These are phyloP conservation scores for Chrysotoxum bicinctum DNA, from an alignment of 2,888 invertebrate genomes.

Conservation along the genomic window DNA sequence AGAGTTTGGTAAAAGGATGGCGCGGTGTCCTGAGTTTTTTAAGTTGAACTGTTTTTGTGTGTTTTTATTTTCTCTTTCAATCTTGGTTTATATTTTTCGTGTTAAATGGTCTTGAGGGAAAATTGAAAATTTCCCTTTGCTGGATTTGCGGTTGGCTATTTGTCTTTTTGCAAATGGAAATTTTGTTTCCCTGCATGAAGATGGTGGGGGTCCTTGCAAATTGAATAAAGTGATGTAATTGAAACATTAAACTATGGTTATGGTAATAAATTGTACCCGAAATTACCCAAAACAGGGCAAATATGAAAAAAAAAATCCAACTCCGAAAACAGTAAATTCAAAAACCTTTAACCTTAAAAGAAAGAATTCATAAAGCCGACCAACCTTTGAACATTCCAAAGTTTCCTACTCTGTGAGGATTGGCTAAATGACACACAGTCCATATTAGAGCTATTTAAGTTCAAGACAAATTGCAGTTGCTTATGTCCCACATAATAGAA, in stretches of 20 bases:
- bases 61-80: background rate
- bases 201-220: background rate
- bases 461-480: background rate
- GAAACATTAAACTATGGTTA: background rate
- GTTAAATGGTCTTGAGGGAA: slow-evolving; percentile 8
- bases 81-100: background rate
- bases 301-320: background rate
- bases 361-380: background rate
- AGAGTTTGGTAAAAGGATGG: slow-evolving; percentile 1
- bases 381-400: background rate
- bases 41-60: background rate
- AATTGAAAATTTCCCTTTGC: slow-evolving; percentile 44
- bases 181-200: background rate
- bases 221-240: slow-evolving; percentile 23
- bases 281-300: no score
- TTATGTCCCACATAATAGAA: background rate
- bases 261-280: background rate
- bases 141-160: slow-evolving; percentile 30
- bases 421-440: background rate
- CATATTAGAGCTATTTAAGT: background rate
- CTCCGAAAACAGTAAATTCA: background rate
- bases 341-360: background rate
- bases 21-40: background rate
- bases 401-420: background rate
- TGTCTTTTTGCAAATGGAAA: slow-evolving; percentile 10